These are phyloP conservation scores for Meriones unguiculatus DNA, from an alignment of 2,113 vertebrate species.

Conservation along the genomic window DNA sequence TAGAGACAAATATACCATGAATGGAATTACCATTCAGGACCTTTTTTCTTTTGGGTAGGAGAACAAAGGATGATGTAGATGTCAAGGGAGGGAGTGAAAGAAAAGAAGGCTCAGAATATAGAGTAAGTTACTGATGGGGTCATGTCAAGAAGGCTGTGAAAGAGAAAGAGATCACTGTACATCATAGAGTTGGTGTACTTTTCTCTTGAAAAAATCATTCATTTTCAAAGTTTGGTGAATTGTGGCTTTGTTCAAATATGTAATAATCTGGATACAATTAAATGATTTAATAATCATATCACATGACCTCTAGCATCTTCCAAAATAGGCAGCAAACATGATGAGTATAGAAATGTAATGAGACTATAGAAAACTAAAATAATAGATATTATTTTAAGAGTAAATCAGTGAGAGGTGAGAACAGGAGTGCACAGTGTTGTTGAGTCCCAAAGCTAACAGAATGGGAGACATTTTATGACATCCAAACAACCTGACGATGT, in stretches of 20 bases:
- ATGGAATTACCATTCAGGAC: not conserved
- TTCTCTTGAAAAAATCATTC: not conserved
- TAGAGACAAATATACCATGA: not conserved
- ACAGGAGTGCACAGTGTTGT: not conserved
- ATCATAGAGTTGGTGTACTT: not conserved
- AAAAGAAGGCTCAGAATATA: not conserved
- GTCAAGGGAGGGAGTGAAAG: not conserved
- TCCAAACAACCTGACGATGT: not conserved
- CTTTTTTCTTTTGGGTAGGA: not conserved
- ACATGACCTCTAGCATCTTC: not conserved
- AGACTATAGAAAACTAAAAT: not conserved
- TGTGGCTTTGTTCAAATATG: not conserved
- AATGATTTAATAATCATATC: not conserved
- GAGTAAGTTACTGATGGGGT: not conserved
- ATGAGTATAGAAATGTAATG: not conserved
- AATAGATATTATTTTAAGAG: not conserved
- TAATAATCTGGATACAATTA: not conserved
- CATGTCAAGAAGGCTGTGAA: not conserved
- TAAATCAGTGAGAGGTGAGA: conserved; percentile 4
- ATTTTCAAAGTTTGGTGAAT: not conserved
- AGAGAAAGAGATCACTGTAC: not conserved
- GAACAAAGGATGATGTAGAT: not conserved
- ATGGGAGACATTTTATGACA: not conserved
- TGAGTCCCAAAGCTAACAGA: not conserved
- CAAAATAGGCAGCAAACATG: conserved; percentile 10